These are phyloP conservation scores for Eurypyga helias DNA, from an alignment of 2,113 vertebrate genomes.

Conservation along the genomic window DNA sequence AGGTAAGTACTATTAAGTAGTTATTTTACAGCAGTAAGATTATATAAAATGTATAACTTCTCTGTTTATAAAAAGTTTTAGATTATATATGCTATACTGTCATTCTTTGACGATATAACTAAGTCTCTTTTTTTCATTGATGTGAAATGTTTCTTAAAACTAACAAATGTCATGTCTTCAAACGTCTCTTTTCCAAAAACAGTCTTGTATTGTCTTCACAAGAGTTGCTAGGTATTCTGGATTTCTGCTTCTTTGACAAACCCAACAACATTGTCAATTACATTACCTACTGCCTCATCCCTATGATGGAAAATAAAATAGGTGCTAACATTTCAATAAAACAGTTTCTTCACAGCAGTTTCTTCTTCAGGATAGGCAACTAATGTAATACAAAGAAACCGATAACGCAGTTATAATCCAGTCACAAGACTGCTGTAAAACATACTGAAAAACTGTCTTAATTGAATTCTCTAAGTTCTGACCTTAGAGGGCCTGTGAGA, in stretches of 20 bases:
- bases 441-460: not conserved
- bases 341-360: not conserved
- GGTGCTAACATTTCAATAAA: not conserved
- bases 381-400: not conserved
- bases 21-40: not conserved
- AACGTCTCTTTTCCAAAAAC: not conserved
- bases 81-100: not conserved
- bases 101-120: not conserved
- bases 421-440: not conserved
- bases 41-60: not conserved
- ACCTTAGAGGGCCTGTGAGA: conserved; percentile 12
- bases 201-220: not conserved
- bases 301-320: not conserved
- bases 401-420: not conserved
- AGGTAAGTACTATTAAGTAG: not conserved
- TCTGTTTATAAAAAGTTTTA: not conserved
- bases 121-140: not conserved
- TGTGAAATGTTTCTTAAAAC: not conserved
- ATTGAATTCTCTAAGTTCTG: not conserved
- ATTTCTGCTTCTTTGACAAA: not conserved
- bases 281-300: not conserved
- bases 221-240: not conserved
- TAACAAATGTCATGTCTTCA: not conserved
- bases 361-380: not conserved
- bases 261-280: not conserved